Evolutionary conservation across 64 coral and sea anemone genomes (phyloP), one percentile per base, ranked within the genome.

Genomic region (Astreopora myriophthalma): DNA sequence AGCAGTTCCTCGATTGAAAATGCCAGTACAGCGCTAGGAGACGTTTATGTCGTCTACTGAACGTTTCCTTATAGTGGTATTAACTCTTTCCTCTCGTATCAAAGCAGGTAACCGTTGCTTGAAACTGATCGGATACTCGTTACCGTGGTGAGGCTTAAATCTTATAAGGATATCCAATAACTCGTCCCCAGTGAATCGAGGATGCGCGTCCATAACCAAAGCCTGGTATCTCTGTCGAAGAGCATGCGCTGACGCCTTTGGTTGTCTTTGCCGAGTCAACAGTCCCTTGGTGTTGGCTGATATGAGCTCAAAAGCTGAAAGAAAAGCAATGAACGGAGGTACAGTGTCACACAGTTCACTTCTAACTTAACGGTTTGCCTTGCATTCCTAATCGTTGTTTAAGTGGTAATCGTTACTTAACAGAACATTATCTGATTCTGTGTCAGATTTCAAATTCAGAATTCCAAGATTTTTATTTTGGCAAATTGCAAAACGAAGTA

Each of bases 61-160:
- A 24, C 90, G 55, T 39, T 84, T 71, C 13, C 73, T 71, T n/a
- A 92, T 42, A 5, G 90, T 92, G 0, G 80, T 92, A 34, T 92
- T 92, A 3, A 92, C 82, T 75, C 90, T 74, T 62, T 92, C 90
- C 61, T 92, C 90, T 75, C 90, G 46, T 66, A 92, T 92, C 52
- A 92, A 66, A 46, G 90, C 90, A 46, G 90, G 72, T 22, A 91
- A 28, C 7, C 89, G 65, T 51, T 91, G 76, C 32, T 75, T 60
- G 22, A 73, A 38, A 63, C 6, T 64, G 55, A 83, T 64, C 1
- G 79, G 79, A 33, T 31, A 83, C 57, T 83, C 20, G 52, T 32
- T 61, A 39, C 79, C 79, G 23, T n/a, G 72, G 30, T 38, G 80
- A 75, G 77, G 90, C 48, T 75, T 92, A 65, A 85, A 75, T 62